phyloP scores from a whole-genome alignment of 2,888 invertebrate species.

The Dyspetes luteomarginatus region DNA sequence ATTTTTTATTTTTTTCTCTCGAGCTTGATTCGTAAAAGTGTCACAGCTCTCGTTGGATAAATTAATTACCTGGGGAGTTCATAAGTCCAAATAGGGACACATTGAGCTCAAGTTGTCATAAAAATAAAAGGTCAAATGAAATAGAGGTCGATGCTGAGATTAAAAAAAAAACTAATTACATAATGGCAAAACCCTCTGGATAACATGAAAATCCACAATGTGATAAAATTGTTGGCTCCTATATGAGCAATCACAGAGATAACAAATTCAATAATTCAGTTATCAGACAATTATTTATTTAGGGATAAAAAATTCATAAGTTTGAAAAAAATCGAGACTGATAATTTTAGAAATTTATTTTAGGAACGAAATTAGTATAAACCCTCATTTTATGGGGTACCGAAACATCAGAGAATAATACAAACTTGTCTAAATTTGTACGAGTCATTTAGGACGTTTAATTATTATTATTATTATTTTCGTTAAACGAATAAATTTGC shows the following conservation, averaged over 20 bases:
- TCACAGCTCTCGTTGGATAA: constrained; percentile 8
- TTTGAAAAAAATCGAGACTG: background rate
- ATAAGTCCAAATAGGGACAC: constrained; percentile 19
- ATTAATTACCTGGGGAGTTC: constrained; percentile 33
- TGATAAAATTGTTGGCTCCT: constrained; percentile 6
- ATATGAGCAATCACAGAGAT: background rate
- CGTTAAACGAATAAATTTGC: background rate
- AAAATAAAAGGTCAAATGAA: constrained; percentile 22
- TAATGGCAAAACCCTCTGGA: constrained; percentile 3
- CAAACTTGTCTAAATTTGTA: too few relatives aligned
- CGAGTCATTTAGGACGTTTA: too few relatives aligned
- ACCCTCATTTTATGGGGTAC: too few relatives aligned
- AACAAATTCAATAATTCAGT: background rate
- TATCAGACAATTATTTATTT: constrained; percentile 7
- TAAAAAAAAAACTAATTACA: background rate
- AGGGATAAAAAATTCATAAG: background rate
- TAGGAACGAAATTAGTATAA: too few relatives aligned
- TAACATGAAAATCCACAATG: background rate
- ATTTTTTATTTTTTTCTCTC: background rate
- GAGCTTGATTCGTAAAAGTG: constrained; percentile 25
- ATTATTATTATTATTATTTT: background rate
- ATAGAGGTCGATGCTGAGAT: constrained; percentile 14
- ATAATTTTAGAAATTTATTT: too few relatives aligned
- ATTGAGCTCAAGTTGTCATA: background rate
- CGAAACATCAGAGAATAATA: too few relatives aligned